phyloP scores from a whole-genome alignment of 2,888 invertebrate genomes.

The Acanthacorydalis orientalis region DNA sequence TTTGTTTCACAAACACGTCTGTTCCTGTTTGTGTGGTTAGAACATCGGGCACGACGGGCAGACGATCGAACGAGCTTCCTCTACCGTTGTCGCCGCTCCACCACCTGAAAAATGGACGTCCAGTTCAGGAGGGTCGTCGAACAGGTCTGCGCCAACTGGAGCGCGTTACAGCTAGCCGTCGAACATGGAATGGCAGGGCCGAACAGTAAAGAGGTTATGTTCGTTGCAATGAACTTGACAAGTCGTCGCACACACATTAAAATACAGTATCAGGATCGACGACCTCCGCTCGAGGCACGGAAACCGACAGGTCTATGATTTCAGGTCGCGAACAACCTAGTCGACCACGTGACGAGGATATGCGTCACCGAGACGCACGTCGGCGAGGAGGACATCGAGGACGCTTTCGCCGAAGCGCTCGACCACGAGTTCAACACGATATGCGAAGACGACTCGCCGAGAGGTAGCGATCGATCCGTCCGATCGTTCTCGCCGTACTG shows the following conservation, averaged over 20 bases:
- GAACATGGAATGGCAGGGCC: constrained; percentile 59
- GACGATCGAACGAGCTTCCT: no score
- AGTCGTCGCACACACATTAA: no score
- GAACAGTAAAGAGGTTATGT: constrained; percentile 43
- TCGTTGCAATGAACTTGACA: no score
- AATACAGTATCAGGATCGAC: no score
- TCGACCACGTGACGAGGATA: constrained; percentile 44
- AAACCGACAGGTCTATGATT: constrained; percentile 14
- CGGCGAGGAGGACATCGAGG: constrained; percentile 39
- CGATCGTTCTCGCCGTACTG: neutral
- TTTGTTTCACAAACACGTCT: no score
- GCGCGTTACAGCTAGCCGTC: constrained; percentile 49
- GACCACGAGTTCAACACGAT: constrained; percentile 57
- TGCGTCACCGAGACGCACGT: constrained; percentile 40
- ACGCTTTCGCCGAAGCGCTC: constrained; percentile 50
- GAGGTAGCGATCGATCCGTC: constrained; percentile 25
- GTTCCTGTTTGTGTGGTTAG: no score
- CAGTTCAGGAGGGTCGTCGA: constrained; percentile 44
- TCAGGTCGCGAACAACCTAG: constrained; percentile 44
- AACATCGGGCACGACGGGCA: no score
- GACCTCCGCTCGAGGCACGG: no score
- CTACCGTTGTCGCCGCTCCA: no score
- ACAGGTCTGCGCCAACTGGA: constrained; percentile 54
- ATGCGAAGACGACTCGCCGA: constrained; percentile 52
- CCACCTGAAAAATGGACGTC: constrained; percentile 20